These are phyloP conservation scores for Stenolophus ochropezus DNA, from an alignment of 2,888 invertebrate genomes.

Conservation along the genomic window DNA sequence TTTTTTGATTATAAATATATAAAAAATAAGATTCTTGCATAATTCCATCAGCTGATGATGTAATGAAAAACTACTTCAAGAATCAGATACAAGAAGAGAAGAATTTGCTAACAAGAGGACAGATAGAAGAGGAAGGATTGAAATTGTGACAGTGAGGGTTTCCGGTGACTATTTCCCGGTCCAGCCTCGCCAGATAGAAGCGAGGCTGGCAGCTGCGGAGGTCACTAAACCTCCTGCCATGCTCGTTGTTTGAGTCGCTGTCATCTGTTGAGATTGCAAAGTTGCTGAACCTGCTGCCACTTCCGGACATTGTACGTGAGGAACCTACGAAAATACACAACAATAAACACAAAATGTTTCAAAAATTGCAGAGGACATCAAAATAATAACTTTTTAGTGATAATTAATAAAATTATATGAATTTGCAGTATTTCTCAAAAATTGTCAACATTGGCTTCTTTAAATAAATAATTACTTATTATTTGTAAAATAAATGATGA, in stretches of 20 bases:
- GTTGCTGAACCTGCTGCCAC: conserved; percentile 68
- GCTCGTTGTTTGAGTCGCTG: conserved; percentile 73
- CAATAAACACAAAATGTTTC: no score
- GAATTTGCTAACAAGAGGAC: conserved; percentile 4
- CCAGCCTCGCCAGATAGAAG: conserved; percentile 87
- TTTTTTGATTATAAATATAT: conserved; percentile 10
- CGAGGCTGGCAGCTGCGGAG: conserved; percentile 88
- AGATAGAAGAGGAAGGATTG: conserved; percentile 21
- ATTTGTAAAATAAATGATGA: no score
- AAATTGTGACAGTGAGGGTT: not conserved
- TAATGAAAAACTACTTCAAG: conserved; percentile 2
- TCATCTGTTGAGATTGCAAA: conserved; percentile 70
- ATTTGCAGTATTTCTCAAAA: no score
- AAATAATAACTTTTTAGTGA: no score
- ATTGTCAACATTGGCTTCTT: no score
- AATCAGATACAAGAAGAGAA: conserved; percentile 6
- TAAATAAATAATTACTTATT: no score
- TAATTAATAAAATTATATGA: no score
- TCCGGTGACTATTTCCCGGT: conserved; percentile 71
- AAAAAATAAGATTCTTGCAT: conserved; percentile 38
- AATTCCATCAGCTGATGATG: conserved; percentile 7
- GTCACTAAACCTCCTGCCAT: conserved; percentile 85
- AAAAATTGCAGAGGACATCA: no score
- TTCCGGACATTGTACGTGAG: conserved; percentile 76
- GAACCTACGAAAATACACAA: no score